Evolutionary conservation across 1,140 invertebrate genomes (phyloP).

Genomic region (Drosophila takahashii): DNA sequence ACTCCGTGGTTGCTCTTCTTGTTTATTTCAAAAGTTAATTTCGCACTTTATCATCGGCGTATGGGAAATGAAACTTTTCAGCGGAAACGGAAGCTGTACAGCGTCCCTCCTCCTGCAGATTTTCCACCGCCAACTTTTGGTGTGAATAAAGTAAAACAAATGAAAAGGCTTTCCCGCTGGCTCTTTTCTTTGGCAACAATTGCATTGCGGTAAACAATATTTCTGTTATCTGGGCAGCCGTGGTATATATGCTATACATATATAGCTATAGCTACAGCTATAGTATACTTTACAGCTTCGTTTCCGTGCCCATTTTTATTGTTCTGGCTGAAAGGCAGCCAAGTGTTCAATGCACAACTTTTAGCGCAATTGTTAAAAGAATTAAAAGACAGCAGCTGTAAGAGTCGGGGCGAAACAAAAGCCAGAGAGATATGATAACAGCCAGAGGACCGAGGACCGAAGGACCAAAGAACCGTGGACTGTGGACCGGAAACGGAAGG

Average conservation of each 20-base stretch:
- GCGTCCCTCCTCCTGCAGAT: slow-evolving; percentile 24
- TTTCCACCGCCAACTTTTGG: slow-evolving; percentile 49
- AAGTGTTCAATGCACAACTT: slow-evolving; percentile 83
- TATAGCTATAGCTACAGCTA: no score
- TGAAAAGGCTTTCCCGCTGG: slow-evolving; percentile 51
- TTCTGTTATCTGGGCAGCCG: slow-evolving; percentile 65
- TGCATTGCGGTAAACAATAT: slow-evolving; percentile 82
- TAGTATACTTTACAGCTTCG: slow-evolving; percentile 69
- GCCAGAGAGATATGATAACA: slow-evolving; percentile 74
- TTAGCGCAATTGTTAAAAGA: slow-evolving; percentile 81
- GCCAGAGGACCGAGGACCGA: background rate
- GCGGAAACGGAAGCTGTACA: slow-evolving; percentile 72
- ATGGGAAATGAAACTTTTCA: slow-evolving; percentile 80
- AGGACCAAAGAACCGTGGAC: background rate
- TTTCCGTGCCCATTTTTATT: slow-evolving; percentile 70
- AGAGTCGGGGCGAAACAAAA: slow-evolving; percentile 63
- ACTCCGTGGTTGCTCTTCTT: slow-evolving; percentile 51
- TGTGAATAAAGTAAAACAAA: slow-evolving; percentile 81
- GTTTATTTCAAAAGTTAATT: slow-evolving; percentile 81
- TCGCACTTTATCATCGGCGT: slow-evolving; percentile 74
- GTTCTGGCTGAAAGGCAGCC: slow-evolving; percentile 65
- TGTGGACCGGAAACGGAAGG: slow-evolving; percentile 62
- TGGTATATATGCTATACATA: no score
- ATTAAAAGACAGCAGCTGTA: slow-evolving; percentile 62
- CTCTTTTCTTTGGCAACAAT: slow-evolving; percentile 75